Percentiles rank a stretch among this genome's conserved stretches.
Conservation (phyloP, 2,113 vertebrate species). For the Candoia aspera region DNA sequence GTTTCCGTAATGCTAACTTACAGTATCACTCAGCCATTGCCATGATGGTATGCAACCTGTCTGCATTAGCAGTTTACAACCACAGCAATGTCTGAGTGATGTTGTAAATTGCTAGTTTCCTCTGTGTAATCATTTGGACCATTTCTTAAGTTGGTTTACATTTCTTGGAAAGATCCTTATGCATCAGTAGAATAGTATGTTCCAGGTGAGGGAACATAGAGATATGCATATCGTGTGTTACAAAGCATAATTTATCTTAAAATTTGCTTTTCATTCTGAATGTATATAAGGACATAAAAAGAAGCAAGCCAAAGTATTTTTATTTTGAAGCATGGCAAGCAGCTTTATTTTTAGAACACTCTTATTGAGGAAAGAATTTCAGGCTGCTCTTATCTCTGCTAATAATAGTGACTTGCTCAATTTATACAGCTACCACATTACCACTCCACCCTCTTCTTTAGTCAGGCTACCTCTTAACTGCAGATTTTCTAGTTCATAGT, state of each 20-base stretch:
- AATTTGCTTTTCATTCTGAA: neutral
- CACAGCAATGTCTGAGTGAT: neutral
- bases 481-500: slow-evolving; percentile 35
- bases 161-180: neutral
- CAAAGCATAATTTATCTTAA: neutral
- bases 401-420: slow-evolving; percentile 74
- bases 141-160: neutral
- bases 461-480: slow-evolving; percentile 32
- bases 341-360: slow-evolving; percentile 79
- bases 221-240: neutral
- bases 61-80: neutral
- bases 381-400: slow-evolving; percentile 74
- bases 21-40: neutral
- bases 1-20: neutral
- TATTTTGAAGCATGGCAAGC: slow-evolving; percentile 69
- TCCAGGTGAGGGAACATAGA: neutral
- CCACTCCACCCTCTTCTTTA: slow-evolving; percentile 50
- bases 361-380: slow-evolving; percentile 76
- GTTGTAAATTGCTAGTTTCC: neutral
- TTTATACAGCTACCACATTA: slow-evolving; percentile 38
- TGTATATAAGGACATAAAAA: neutral
- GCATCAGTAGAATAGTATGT: neutral
- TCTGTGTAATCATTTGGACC: neutral
- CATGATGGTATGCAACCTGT: neutral
- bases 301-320: slow-evolving; percentile 54